Evolutionary conservation across 2,888 invertebrate genomes (phyloP).

Genomic region (Dasypogon diadema): DNA sequence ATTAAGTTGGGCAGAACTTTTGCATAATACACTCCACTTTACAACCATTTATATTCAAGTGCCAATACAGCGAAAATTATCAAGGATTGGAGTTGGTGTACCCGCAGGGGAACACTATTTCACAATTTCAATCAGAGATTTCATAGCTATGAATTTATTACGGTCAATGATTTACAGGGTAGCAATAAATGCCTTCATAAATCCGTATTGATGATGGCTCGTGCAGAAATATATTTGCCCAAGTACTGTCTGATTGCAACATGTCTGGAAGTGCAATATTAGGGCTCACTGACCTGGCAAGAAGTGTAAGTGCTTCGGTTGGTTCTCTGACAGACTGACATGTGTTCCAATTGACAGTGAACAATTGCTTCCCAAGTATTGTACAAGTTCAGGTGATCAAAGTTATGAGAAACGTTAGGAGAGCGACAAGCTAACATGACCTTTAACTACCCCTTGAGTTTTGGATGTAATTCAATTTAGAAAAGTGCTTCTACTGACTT

Average conservation of each 20-base stretch:
- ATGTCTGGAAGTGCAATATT: slow-evolving; percentile 15
- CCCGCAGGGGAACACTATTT: slow-evolving; percentile 31
- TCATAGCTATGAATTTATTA: slow-evolving; percentile 51
- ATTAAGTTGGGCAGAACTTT: slow-evolving; percentile 28
- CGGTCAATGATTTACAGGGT: slow-evolving; percentile 52
- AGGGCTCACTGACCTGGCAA: slow-evolving; percentile 16
- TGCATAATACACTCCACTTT: slow-evolving; percentile 25
- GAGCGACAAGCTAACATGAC: not conserved
- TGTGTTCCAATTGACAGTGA: not conserved
- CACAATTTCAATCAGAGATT: slow-evolving; percentile 54
- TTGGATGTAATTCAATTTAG: not conserved
- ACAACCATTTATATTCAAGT: slow-evolving; percentile 29
- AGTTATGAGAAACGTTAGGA: not conserved
- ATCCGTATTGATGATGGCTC: slow-evolving; percentile 42
- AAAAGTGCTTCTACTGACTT: not conserved
- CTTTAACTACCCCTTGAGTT: not conserved
- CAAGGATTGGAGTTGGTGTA: not conserved
- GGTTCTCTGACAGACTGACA: not conserved
- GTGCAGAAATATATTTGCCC: slow-evolving; percentile 38
- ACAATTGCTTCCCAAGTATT: not conserved
- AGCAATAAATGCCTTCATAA: slow-evolving; percentile 53
- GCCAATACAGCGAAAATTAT: slow-evolving; percentile 34
- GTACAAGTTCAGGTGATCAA: not conserved
- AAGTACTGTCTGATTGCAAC: slow-evolving; percentile 14
- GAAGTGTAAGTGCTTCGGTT: not conserved